Evolutionary conservation across 2,113 vertebrate genomes (phyloP).

Genomic region (Fukomys damarensis): DNA sequence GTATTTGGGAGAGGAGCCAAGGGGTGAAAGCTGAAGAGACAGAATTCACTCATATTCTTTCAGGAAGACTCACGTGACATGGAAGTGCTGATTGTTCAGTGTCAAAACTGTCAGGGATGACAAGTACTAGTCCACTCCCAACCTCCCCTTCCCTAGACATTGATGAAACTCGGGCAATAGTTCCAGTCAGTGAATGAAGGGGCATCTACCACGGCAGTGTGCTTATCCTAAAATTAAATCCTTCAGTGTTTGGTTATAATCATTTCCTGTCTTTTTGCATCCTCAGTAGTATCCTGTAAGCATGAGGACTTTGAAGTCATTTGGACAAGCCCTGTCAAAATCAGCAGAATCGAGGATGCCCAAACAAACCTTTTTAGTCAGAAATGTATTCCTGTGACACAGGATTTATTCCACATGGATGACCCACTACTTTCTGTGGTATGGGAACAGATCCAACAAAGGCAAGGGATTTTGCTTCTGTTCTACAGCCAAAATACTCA

Average conservation of each 20-base stretch:
- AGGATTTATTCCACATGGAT: not conserved
- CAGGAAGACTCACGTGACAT: not conserved
- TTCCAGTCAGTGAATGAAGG: not conserved
- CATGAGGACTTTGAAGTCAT: not conserved
- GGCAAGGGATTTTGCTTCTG: not conserved
- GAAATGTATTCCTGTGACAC: not conserved
- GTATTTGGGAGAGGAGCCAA: not conserved
- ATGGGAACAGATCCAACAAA: not conserved
- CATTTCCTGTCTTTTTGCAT: not conserved
- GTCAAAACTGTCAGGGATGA: not conserved
- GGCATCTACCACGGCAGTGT: not conserved
- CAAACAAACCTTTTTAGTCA: slow-evolving; percentile 14
- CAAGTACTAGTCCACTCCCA: not conserved
- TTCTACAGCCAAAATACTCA: not conserved
- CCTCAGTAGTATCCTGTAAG: not conserved
- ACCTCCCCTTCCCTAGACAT: not conserved
- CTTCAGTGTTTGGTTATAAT: not conserved
- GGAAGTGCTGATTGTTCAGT: not conserved
- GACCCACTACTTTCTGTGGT: not conserved
- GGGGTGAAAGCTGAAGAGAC: not conserved
- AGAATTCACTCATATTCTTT: not conserved
- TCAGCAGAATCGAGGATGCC: slow-evolving; percentile 5
- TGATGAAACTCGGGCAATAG: not conserved
- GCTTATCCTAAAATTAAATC: not conserved
- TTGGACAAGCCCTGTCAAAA: not conserved